phyloP scores from a whole-genome alignment of 64 coral and sea anemone species.

The Montipora sp. region DNA sequence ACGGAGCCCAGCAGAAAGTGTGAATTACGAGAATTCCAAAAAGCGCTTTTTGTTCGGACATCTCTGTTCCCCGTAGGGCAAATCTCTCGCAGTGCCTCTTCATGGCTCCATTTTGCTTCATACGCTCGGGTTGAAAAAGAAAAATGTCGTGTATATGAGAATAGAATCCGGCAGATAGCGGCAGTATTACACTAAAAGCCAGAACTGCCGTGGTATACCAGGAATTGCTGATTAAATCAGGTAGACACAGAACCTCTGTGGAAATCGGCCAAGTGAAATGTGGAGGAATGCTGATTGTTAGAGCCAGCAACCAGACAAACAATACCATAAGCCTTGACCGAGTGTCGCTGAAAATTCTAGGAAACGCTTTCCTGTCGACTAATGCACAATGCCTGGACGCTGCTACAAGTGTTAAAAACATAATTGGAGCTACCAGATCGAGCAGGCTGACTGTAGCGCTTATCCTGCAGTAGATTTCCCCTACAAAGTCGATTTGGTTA shows the following conservation, averaged over 20 bases:
- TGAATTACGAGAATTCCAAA: conserved; percentile 78
- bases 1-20: conserved; percentile 75
- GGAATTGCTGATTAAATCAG: conserved; percentile 73
- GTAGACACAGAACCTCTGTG: conserved; percentile 52
- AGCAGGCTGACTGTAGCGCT: too few relatives aligned
- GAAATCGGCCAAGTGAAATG: conserved; percentile 68
- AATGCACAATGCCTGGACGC: too few relatives aligned
- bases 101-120: conserved; percentile 4
- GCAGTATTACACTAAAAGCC: conserved; percentile 55
- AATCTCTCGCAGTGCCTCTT: conserved; percentile 66
- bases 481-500: too few relatives aligned
- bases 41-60: conserved; percentile 78
- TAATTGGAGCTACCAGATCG: too few relatives aligned
- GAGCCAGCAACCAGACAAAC: conserved; percentile 54
- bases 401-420: too few relatives aligned
- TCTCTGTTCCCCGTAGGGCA: conserved; percentile 41
- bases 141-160: conserved; percentile 72
- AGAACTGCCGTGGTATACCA: conserved; percentile 75
- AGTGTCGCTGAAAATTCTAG: conserved; percentile 55
- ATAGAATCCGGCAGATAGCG: conserved; percentile 47
- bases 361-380: too few relatives aligned
- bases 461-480: too few relatives aligned
- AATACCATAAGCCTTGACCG: conserved; percentile 52
- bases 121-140: conserved; percentile 72
- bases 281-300: conserved; percentile 61